Base-by-base conservation (phyloP, 2,113 vertebrate genomes). In the Microtus oregoni region DNA sequence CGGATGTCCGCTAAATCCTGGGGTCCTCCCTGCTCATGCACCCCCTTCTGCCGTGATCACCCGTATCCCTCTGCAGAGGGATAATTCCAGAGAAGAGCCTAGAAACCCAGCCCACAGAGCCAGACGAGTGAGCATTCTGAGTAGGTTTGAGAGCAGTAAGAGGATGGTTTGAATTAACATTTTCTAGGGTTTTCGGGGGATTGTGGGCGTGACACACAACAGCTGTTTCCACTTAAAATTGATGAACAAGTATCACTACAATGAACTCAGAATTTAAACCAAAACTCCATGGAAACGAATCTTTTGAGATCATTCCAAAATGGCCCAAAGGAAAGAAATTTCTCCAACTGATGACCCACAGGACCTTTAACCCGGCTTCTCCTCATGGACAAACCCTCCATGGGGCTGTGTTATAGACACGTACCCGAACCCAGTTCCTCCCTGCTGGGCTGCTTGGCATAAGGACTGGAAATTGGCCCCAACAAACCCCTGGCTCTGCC, bases 201-300 rank as follows among this genome's bases (percentile, higher is more conserved):
- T 63, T 19, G 11, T 81, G 96, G 82, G 78, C 44, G 65, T 85
- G 94, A 94, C 93, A 91, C 86, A 72, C 75, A 96, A 68, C 96
- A 97, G 95, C 95, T 98, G 94, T 95, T 97, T 96, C 97, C 90
- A 96, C 96, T 97, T 97, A 96, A 83, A 96, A 95, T 63, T 96
- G 91, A 97, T 96, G 94, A 96, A 96, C 93, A 90, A 96, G 87
- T 87, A 89, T 95, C n/a, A 55, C 96, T 94, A 91, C 85, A 92
- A 96, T 87, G 95, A 94, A 95, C 89, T 96, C 93, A 91, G 96
- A 96, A 94, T 97, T 97, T 95, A 86, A 96, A 97, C 95, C 91
- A 92, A 96, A 95, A 86, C 93, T 68, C 97, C 83, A 91, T 94
- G 94, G 96, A 91, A 96, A 96, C 1, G 5, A 61, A 76, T 89